Percentiles rank a stretch among this genome's conserved stretches.
Evolutionary conservation across 2,888 invertebrate genomes (phyloP).

Genomic region (Petrolisthes cinctipes): DNA sequence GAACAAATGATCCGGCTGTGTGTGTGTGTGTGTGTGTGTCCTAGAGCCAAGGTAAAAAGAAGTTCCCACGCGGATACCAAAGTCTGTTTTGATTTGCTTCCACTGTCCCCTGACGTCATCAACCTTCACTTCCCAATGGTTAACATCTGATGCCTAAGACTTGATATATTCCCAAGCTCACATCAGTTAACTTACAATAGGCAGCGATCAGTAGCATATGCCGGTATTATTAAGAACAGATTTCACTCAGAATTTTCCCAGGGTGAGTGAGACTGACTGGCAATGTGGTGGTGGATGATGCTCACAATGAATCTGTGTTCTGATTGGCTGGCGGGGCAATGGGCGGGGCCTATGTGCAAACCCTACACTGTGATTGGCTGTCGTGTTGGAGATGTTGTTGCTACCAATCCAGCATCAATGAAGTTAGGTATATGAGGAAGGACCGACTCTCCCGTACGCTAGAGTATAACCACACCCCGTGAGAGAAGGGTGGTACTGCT

Average conservation of each 20-base stretch:
- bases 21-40: not conserved
- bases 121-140: not conserved
- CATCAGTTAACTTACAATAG: not conserved
- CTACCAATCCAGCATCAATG: constrained; percentile 59
- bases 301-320: constrained; percentile 43
- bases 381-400: constrained; percentile 36
- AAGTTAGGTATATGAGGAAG: constrained; percentile 53
- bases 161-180: not conserved
- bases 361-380: constrained; percentile 34
- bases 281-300: not conserved
- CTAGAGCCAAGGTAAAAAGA: constrained; percentile 1
- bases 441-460: constrained; percentile 34
- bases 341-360: constrained; percentile 35
- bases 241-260: constrained; percentile 41
- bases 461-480: constrained; percentile 22
- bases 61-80: constrained; percentile 40
- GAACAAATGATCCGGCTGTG: not conserved
- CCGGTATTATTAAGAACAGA: not conserved
- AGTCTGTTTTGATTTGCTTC: not conserved
- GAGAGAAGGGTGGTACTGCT: constrained; percentile 10
- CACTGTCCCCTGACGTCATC: not conserved
- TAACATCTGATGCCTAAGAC: not conserved
- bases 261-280: constrained; percentile 24
- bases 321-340: constrained; percentile 30
- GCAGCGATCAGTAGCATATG: not conserved